phyloP scores from a whole-genome alignment of 2,888 invertebrate species.

The Gastrophysa polygoni region DNA sequence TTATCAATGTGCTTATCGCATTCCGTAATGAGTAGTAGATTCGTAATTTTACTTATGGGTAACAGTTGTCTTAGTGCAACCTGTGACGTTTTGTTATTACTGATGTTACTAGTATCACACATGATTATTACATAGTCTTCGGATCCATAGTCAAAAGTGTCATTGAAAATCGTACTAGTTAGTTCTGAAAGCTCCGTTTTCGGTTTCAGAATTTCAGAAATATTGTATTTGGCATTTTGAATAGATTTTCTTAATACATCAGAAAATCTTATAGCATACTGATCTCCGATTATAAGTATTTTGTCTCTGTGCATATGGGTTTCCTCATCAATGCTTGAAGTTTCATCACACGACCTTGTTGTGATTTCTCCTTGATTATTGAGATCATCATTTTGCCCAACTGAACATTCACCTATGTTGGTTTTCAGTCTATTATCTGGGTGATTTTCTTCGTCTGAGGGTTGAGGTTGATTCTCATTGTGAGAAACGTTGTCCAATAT shows the following conservation, averaged over 20 bases:
- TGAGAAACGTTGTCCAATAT: neutral
- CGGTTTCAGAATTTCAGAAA: conserved; percentile 1
- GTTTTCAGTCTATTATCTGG: neutral
- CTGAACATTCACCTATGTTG: neutral
- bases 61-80: conserved; percentile 1
- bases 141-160: conserved; percentile 3
- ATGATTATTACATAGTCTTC: conserved; percentile 2
- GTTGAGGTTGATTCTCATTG: neutral
- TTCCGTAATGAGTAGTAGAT: neutral
- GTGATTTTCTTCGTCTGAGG: neutral
- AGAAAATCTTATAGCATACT: neutral
- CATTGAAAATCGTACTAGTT: conserved; percentile 4
- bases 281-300: conserved; percentile 8
- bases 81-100: conserved; percentile 2
- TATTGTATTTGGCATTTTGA: conserved; percentile 1
- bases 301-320: neutral
- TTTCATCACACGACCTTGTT: neutral
- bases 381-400: neutral
- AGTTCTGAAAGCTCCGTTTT: neutral
- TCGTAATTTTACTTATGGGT: neutral
- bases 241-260: neutral
- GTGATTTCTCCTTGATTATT: neutral
- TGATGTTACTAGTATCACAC: conserved; percentile 1
- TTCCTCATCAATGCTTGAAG: neutral
- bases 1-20: neutral